Base-by-base conservation (phyloP, 2,797 vertebrate species). In the Platalea minor region DNA sequence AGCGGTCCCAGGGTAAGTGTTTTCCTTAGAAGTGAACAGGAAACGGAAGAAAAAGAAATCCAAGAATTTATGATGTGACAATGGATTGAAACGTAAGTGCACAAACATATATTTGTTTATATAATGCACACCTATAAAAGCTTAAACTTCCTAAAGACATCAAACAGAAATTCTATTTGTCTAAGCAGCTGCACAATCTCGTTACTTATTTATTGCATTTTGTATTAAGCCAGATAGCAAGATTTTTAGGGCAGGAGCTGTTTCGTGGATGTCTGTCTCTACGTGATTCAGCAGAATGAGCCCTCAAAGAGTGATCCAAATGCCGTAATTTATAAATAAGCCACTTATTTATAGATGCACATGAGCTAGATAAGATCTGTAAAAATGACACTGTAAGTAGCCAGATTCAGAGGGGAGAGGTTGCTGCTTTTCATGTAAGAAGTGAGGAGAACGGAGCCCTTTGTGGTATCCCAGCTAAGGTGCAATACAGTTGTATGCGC, bases 151-250 rank as follows among this genome's bases (percentile, higher is more conserved):
- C 89, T 88, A 45, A 92, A 89, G 87, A 92, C 8, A 10, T 89
- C 89, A 96, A 88, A 78, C 53, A 91, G 59, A 93, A 93, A 80
- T 89, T 91, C 54, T 85, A 23, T 83, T 94, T 95, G 72, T 75
- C 77, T 81, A 70, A 79, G 68, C 86, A 89, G 88, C 86, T 85
- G 84, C 60, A 78, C 46, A 73, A n/a, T 61, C 76, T 92, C 78
- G 86, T 91, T 91, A 91, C 26, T 92, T 91, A 93, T 76, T 89
- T 89, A 93, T 67, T 56, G 46, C 78, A 53, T 75, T 89, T 77
- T 76, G 23, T 60, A 35, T 76, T 75, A 84, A 83, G 70, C 35
- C 45, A 63, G 79, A 60, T 4, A 0, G 79, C 43, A 88, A 56
- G 74, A 59, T 37, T 93, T 76, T 84, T 45, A 63, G 50, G 60